Conservation (phyloP, 2,888 invertebrate genomes). For the Zhengitettix transpicula region DNA sequence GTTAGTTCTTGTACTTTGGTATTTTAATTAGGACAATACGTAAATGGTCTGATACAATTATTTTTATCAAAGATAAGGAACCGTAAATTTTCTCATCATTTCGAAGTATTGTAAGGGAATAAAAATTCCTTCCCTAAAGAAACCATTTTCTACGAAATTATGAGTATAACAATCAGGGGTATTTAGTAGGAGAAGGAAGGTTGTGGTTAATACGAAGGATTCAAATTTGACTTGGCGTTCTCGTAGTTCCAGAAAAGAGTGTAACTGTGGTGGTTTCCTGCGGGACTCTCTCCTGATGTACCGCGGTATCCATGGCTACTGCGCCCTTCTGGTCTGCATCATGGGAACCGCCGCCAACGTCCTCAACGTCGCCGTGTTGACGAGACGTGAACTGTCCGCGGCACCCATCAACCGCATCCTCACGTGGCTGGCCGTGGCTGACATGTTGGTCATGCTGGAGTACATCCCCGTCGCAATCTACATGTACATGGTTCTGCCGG, state of each 20-base stretch:
- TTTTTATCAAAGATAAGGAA: too few species aligned
- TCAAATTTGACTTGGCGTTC: not conserved
- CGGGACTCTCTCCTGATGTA: slow-evolving; percentile 46
- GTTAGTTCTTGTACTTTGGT: too few species aligned
- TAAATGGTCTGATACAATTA: too few species aligned
- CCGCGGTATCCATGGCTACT: slow-evolving; percentile 63
- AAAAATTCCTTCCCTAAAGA: too few species aligned
- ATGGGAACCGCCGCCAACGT: slow-evolving; percentile 82
- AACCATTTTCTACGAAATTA: too few species aligned
- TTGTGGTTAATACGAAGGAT: too few species aligned
- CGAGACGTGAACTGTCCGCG: slow-evolving; percentile 67
- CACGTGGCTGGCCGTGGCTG: slow-evolving; percentile 78
- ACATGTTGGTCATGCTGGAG: slow-evolving; percentile 85
- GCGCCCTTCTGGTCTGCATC: slow-evolving; percentile 70
- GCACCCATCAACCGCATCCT: slow-evolving; percentile 85
- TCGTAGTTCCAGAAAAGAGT: not conserved
- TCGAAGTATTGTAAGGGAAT: too few species aligned
- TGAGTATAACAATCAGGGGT: too few species aligned
- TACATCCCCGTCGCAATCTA: slow-evolving; percentile 82
- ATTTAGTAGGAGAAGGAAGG: too few species aligned
- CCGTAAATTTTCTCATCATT: too few species aligned
- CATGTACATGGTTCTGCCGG: slow-evolving; percentile 40
- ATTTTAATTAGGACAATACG: too few species aligned
- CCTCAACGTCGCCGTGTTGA: slow-evolving; percentile 80
- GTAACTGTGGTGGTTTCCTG: slow-evolving; percentile 40